Conservation (phyloP, 2,113 vertebrate genomes). For the Silurus glanis region DNA sequence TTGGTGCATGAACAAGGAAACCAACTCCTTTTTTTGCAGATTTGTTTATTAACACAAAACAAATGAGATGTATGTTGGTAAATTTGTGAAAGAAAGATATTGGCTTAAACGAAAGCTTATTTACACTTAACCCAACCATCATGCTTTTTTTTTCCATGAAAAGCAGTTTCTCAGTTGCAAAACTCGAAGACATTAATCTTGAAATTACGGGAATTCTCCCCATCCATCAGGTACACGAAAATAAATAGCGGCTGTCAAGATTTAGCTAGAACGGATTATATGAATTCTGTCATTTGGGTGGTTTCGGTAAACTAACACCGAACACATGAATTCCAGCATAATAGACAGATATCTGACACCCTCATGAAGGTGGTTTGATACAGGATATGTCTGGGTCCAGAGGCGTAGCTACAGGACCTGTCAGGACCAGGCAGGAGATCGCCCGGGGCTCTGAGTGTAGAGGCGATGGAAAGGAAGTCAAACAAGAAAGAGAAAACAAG, state of each 20-base stretch:
- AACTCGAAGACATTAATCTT: background rate
- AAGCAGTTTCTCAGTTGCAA: background rate
- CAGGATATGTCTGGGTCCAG: background rate
- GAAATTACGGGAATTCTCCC: background rate
- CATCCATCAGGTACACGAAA: background rate
- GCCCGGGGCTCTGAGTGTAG: background rate
- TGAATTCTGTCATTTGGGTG: background rate
- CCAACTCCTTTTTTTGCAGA: background rate
- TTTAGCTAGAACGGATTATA: background rate
- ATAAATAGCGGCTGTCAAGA: background rate
- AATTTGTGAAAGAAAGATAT: background rate
- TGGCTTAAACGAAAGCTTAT: background rate
- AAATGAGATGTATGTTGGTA: background rate
- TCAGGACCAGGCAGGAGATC: background rate
- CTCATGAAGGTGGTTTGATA: background rate
- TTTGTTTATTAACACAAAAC: background rate
- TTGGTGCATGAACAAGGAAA: background rate
- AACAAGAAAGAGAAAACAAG: background rate
- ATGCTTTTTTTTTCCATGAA: background rate
- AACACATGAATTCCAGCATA: background rate
- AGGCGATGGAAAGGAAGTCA: background rate
- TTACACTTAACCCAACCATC: background rate
- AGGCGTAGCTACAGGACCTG: conserved; percentile 5
- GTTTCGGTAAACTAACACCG: background rate
- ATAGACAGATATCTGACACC: conserved; percentile 9